Conservation (phyloP, 2,113 vertebrate species). For the Actinemys pallida region DNA sequence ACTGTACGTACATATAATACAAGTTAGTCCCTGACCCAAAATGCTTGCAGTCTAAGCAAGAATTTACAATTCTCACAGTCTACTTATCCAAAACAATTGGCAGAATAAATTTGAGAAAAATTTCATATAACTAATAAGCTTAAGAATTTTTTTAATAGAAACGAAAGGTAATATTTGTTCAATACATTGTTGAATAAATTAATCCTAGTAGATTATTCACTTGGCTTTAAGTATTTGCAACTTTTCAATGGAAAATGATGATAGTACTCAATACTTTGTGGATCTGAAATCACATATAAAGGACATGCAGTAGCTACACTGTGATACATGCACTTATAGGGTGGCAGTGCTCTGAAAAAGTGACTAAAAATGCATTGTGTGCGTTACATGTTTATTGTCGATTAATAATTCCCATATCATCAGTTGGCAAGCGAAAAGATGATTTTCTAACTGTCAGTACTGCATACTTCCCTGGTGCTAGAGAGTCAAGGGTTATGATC, state of each 20-base stretch:
- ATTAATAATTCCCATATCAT: background rate
- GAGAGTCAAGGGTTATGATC: background rate
- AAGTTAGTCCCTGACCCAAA: background rate
- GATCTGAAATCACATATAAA: background rate
- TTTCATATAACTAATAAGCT: background rate
- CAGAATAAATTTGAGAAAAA: background rate
- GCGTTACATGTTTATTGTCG: background rate
- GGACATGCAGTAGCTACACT: background rate
- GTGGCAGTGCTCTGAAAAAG: background rate
- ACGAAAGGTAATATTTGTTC: background rate
- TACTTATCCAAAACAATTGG: background rate
- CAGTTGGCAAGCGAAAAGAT: background rate
- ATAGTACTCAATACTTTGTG: background rate
- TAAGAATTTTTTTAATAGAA: background rate
- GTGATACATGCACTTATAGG: background rate
- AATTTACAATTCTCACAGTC: slow-evolving; percentile 1
- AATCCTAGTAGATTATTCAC: background rate
- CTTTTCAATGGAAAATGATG: background rate
- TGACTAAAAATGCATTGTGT: background rate
- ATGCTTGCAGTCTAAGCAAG: background rate
- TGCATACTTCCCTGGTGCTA: background rate
- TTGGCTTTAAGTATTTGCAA: background rate
- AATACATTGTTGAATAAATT: background rate
- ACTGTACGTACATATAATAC: background rate
- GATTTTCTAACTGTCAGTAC: background rate